phyloP scores from a whole-genome alignment of 2,888 invertebrate genomes.

The Charanyca ferruginea region DNA sequence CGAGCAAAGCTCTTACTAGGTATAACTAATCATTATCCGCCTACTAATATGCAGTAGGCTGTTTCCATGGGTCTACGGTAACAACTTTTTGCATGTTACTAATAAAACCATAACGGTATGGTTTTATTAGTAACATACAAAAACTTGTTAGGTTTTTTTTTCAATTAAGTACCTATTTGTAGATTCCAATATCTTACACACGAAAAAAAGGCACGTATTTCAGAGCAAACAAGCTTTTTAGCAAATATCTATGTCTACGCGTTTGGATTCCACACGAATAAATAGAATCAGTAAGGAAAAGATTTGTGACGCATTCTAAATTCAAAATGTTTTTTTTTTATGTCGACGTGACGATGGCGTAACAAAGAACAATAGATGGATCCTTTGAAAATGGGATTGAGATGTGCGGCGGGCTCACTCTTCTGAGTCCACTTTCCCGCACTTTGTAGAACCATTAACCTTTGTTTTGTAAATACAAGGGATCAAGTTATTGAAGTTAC shows the following conservation, averaged over 20 bases:
- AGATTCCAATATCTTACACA: slow-evolving; percentile 13
- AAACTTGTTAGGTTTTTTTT: slow-evolving; percentile 3
- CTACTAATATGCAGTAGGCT: background rate
- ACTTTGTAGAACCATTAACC: slow-evolving; percentile 42
- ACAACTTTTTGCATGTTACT: too few relatives aligned
- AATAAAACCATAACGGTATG: too few relatives aligned
- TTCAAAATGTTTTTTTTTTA: slow-evolving; percentile 39
- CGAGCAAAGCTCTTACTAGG: slow-evolving; percentile 2
- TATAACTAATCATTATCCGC: slow-evolving; percentile 4
- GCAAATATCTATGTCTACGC: slow-evolving; percentile 37
- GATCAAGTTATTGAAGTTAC: slow-evolving; percentile 53
- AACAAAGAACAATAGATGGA: slow-evolving; percentile 32
- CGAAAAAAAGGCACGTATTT: slow-evolving; percentile 25
- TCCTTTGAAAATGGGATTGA: slow-evolving; percentile 21
- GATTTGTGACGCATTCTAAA: slow-evolving; percentile 47
- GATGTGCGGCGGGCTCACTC: slow-evolving; percentile 15
- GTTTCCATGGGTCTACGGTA: background rate
- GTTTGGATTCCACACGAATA: slow-evolving; percentile 42
- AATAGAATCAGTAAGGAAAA: slow-evolving; percentile 50
- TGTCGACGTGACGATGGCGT: background rate
- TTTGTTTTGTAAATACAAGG: slow-evolving; percentile 50
- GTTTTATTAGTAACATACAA: slow-evolving; percentile 9
- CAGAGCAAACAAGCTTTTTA: slow-evolving; percentile 43
- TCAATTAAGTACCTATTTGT: slow-evolving; percentile 13
- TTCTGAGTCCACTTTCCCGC: slow-evolving; percentile 5